Evolutionary conservation across 2,797 vertebrate species (phyloP).

Genomic region (Balearica regulorum): DNA sequence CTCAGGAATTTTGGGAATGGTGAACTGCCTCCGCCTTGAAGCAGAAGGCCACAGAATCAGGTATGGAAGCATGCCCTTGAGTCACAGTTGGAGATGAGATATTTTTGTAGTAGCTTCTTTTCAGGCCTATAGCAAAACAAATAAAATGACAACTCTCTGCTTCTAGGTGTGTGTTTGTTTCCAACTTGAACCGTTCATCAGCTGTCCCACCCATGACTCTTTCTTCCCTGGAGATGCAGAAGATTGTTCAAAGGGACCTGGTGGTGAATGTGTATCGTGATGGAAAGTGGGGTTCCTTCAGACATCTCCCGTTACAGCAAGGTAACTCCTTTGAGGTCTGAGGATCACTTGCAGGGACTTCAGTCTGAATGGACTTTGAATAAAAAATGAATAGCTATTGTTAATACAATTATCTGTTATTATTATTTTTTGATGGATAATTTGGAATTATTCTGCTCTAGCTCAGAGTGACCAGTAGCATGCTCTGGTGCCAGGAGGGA

Average conservation of each 20-base stretch:
- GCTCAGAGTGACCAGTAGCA: neutral
- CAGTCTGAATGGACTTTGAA: neutral
- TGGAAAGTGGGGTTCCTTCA: conserved; percentile 90
- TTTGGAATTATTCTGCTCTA: neutral
- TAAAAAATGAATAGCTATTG: neutral
- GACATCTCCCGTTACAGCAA: conserved; percentile 81
- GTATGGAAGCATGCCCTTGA: conserved; percentile 58
- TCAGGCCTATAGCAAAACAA: neutral
- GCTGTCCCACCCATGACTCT: conserved; percentile 62
- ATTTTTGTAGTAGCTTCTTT: neutral
- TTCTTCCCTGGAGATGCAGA: conserved; percentile 74
- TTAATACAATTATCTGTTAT: neutral
- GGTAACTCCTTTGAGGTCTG: conserved; percentile 62
- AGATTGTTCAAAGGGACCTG: conserved; percentile 78
- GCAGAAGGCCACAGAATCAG: conserved; percentile 88
- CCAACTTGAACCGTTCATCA: conserved; percentile 80
- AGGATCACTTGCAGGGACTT: neutral
- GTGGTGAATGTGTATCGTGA: conserved; percentile 91
- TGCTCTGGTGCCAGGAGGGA: neutral
- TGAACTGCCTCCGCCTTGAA: conserved; percentile 95
- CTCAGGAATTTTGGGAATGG: conserved; percentile 91
- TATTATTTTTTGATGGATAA: neutral
- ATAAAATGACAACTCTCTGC: neutral
- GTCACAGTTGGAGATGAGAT: neutral
- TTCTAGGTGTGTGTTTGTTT: conserved; percentile 87